Evolutionary conservation across 2,113 vertebrate genomes (phyloP).

Genomic region (Eubucco bourcierii): DNA sequence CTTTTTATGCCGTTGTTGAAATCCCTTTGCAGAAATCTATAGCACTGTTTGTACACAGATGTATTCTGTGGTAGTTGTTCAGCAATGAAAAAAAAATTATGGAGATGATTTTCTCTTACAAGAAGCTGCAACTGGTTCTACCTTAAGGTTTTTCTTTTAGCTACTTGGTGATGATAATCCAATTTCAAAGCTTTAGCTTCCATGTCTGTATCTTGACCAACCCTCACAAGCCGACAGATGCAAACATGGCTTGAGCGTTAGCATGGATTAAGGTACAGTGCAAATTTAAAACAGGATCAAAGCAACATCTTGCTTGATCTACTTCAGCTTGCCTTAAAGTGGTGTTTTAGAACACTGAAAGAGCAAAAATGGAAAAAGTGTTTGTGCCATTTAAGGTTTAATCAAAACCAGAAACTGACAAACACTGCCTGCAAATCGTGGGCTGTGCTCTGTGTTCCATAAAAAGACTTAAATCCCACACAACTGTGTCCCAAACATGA

Average conservation of each 20-base stretch:
- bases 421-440: background rate
- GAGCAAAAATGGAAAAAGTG: background rate
- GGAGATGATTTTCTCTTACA: background rate
- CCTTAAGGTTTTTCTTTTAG: background rate
- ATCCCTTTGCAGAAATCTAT: background rate
- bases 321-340: background rate
- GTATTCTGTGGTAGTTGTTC: background rate
- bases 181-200: background rate
- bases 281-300: background rate
- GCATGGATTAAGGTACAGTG: background rate
- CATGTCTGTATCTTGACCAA: background rate
- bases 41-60: background rate
- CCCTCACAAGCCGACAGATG: background rate
- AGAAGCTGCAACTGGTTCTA: background rate
- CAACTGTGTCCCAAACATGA: background rate
- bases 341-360: background rate
- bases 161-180: background rate
- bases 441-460: background rate
- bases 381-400: background rate
- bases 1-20: too few relatives aligned
- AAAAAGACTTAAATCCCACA: background rate
- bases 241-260: background rate
- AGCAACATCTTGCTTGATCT: background rate
- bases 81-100: background rate
- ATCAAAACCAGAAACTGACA: conserved; percentile 15